Evolutionary conservation across 1,140 invertebrate species (phyloP).

Genomic region (Dendrolimus kikuchii): DNA sequence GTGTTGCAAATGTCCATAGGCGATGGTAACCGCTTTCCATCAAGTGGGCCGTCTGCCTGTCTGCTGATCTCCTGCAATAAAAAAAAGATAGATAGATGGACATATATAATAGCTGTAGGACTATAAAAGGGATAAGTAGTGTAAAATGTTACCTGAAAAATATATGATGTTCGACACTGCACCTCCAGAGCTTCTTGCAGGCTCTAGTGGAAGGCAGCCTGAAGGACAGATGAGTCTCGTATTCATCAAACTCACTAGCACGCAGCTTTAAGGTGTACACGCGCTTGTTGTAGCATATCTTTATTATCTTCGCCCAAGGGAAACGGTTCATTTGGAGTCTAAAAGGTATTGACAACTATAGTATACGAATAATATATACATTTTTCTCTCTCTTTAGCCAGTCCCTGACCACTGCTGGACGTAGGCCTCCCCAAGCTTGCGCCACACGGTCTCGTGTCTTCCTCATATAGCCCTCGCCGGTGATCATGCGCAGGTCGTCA

Average conservation of each 20-base stretch:
- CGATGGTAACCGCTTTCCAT: no score
- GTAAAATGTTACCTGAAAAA: slow-evolving; percentile 89
- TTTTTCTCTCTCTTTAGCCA: no score
- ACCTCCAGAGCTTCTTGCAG: slow-evolving; percentile 98
- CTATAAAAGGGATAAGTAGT: neutral
- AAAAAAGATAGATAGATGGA: no score
- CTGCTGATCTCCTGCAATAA: no score
- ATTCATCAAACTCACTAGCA: slow-evolving; percentile 97
- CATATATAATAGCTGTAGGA: no score
- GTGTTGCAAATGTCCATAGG: no score
- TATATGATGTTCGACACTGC: slow-evolving; percentile 98
- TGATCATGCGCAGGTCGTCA: no score
- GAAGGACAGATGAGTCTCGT: slow-evolving; percentile 95
- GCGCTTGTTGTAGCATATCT: slow-evolving; percentile 98
- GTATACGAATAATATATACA: neutral
- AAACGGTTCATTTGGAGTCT: slow-evolving; percentile 96
- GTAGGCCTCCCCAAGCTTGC: no score
- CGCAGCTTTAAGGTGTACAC: slow-evolving; percentile 97
- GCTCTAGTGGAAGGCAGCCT: slow-evolving; percentile 91
- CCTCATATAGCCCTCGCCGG: no score
- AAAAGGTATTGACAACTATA: slow-evolving; percentile 3
- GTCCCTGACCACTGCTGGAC: no score
- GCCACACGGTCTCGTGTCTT: no score
- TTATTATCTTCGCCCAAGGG: slow-evolving; percentile 99
- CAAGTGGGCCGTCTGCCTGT: no score